Evolutionary conservation across 2,888 invertebrate genomes (phyloP), one percentile per base, ranked within the genome.

Genomic region (Nesidiocoris tenuis): DNA sequence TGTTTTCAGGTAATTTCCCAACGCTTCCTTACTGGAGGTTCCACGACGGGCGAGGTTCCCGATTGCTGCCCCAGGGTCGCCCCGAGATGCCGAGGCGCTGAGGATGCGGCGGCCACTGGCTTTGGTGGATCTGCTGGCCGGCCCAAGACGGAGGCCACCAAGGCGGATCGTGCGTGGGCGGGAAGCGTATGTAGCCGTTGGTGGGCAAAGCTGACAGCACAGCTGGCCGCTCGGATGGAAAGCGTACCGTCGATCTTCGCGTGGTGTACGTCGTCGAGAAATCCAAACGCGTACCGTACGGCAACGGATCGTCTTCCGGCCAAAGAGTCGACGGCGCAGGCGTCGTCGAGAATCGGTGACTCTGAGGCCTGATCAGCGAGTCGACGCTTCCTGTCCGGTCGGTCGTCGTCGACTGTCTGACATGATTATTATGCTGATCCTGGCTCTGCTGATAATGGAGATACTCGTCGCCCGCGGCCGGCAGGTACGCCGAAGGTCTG

Each of bases 61-160:
- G 75, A 63, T 75, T 7, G 39, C 12, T 23, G 12, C 75, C 61
- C 66, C 59, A 75, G 21, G 74, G 74, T 64, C 61, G n/a, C n/a
- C n/a, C n/a, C n/a, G n/a, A n/a, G n/a, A n/a, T n/a, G n/a, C n/a
- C n/a, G n/a, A n/a, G n/a, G n/a, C 24, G 2, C 21, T 63, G 64
- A 7, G 23, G 7, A n/a, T 17, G 63, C 2, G 39, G 54, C 0
- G 72, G 72, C 72, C 72, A 63, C 61, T 59, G 61, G 63, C 21
- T 54, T 3, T 39, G 39, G 5, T 39, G 39, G 12, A 3, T 39
- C 12, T 39, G 39, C 39, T 39, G 63, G 2, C 75, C 77, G 65
- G 75, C 68, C 18, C 39, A 22, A 16, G 68, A 61, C 17, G 74
- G 74, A 22, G 77, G 75, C 77, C 77, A 77, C 77, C 77, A 77